Base-by-base conservation (phyloP, 1,140 invertebrate genomes). In the Aporrectodea caliginosa region DNA sequence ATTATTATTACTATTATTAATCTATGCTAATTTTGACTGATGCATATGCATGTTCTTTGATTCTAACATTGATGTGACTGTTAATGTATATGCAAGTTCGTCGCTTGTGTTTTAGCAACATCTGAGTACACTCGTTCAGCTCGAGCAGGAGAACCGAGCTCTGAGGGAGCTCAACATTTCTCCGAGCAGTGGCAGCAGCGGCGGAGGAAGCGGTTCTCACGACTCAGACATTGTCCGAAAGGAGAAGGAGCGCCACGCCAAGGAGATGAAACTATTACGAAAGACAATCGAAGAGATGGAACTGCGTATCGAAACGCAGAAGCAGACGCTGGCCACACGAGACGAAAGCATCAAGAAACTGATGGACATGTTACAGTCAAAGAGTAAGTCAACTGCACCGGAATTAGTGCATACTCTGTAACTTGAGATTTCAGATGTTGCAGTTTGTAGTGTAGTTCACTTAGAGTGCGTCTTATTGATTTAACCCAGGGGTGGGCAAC, bases 331-430 rank as follows among this genome's bases (percentile, higher is more conserved):
- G 78, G 93, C 93, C 85, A 95, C 96, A 58, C 91, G 97, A 82
- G 97, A 99, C 89, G 97, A 98, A 86, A 98, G 95, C 88, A 98
- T 98, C 85, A 98, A 98, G 91, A 98, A 98, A 90, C 91, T 99
- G 82, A 91, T 99, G 84, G 97, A 99, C 91, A 98, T 98, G 95
- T 91, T 98, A 73, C 96, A 98, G 88, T 96, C 93, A 87, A 98
- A 98, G 90, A 95, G 43, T 58, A 22, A 58, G 43, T n/a, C n/a
- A n/a, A n/a, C n/a, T n/a, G n/a, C n/a, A n/a, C n/a, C n/a, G n/a
- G n/a, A n/a, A n/a, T n/a, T n/a, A n/a, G n/a, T n/a, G n/a, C n/a
- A n/a, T n/a, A n/a, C n/a, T n/a, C n/a, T n/a, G n/a, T n/a, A n/a
- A n/a, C n/a, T n/a, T n/a, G n/a, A n/a, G n/a, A n/a, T n/a, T n/a